Evolutionary conservation across 2,888 invertebrate genomes (phyloP).

Genomic region (Drosophila cognata): DNA sequence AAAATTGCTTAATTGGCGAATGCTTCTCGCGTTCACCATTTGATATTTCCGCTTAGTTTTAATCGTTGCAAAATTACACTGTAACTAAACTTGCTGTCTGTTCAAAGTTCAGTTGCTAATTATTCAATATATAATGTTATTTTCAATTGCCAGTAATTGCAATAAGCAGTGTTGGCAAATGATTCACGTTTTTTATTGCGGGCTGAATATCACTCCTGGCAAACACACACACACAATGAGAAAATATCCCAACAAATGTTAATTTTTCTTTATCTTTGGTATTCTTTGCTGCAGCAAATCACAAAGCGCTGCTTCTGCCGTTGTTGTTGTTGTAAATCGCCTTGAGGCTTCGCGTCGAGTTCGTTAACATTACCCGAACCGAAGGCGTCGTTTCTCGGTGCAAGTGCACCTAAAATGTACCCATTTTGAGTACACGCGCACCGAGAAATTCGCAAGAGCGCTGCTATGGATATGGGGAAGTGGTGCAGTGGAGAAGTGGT

Average conservation of each 20-base stretch:
- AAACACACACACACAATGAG: background rate
- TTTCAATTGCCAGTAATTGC: conserved; percentile 56
- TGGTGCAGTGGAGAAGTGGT: conserved; percentile 18
- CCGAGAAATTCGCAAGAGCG: conserved; percentile 58
- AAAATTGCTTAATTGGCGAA: conserved; percentile 17
- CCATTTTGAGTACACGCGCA: conserved; percentile 73
- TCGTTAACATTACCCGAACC: conserved; percentile 73
- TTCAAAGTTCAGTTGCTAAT: conserved; percentile 55
- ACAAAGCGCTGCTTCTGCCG: conserved; percentile 24
- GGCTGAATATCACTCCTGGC: background rate
- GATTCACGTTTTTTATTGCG: background rate
- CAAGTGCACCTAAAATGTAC: conserved; percentile 72
- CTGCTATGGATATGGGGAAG: conserved; percentile 3
- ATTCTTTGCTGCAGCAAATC: conserved; percentile 16
- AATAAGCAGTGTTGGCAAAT: conserved; percentile 46
- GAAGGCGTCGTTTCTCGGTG: conserved; percentile 31
- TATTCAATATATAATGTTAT: conserved; percentile 56
- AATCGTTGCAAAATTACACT: conserved; percentile 47
- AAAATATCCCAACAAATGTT: background rate
- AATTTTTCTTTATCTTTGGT: conserved; percentile 31
- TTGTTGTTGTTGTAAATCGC: conserved; percentile 25
- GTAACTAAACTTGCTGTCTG: conserved; percentile 27
- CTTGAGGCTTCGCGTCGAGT: conserved; percentile 49
- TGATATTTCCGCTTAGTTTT: conserved; percentile 67
- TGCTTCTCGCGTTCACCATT: conserved; percentile 23